phyloP scores from a whole-genome alignment of 2,888 invertebrate species.

The Epirrita christyi region DNA sequence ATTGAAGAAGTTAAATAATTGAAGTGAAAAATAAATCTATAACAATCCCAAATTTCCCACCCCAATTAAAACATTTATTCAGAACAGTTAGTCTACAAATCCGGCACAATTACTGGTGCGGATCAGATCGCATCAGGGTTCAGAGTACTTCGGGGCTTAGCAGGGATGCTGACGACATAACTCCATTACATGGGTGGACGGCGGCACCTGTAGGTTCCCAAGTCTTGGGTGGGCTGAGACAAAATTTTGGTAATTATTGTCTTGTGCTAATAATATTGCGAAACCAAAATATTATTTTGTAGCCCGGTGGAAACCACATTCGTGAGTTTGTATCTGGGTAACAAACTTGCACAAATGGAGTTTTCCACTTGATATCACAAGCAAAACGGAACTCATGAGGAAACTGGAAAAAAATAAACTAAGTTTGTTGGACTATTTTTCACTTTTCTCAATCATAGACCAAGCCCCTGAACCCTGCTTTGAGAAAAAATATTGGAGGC shows the following conservation, averaged over 20 bases:
- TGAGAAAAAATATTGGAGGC: no score
- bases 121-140: slow-evolving; percentile 12
- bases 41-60: neutral
- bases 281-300: no score
- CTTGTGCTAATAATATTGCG: no score
- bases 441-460: no score
- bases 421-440: no score
- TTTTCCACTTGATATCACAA: no score
- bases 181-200: slow-evolving; percentile 35
- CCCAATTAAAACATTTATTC: slow-evolving; percentile 22
- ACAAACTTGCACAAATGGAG: no score
- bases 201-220: slow-evolving; percentile 34
- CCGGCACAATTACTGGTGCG: slow-evolving; percentile 22
- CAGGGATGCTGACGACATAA: slow-evolving; percentile 28
- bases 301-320: no score
- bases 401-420: no score
- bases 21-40: neutral
- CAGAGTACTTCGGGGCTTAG: slow-evolving; percentile 9
- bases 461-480: no score
- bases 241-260: neutral
- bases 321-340: no score
- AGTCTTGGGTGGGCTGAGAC: slow-evolving; percentile 1
- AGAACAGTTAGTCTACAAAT: slow-evolving; percentile 11
- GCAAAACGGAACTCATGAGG: no score
- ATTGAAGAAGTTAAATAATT: neutral